Evolutionary conservation across 2,113 vertebrate species (phyloP).

Genomic region (Bambusicola thoracicus): DNA sequence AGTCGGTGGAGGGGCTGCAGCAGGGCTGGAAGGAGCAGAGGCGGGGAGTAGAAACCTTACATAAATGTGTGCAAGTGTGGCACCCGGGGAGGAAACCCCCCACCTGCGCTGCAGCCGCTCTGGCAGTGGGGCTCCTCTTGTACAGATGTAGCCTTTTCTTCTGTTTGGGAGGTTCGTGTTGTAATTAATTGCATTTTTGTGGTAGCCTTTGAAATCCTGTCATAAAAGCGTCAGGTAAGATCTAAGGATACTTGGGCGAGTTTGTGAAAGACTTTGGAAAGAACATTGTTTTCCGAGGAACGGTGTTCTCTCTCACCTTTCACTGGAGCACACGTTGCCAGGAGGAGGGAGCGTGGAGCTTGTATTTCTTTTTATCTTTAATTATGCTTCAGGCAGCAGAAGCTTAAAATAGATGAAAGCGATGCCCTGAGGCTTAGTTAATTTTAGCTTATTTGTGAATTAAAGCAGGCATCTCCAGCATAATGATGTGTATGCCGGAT

Average conservation of each 20-base stretch:
- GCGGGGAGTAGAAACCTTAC: fast-evolving
- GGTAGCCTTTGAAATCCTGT: background rate
- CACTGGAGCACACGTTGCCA: background rate
- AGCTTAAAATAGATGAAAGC: background rate
- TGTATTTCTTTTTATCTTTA: background rate
- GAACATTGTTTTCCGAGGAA: background rate
- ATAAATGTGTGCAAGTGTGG: background rate
- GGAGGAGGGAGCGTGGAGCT: background rate
- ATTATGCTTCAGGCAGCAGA: background rate
- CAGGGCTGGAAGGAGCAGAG: background rate
- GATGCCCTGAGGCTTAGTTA: background rate
- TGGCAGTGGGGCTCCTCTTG: background rate
- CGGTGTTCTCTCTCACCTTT: background rate
- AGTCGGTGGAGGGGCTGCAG: no score
- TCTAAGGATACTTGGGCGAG: background rate
- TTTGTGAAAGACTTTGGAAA: fast-evolving
- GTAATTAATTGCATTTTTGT: background rate
- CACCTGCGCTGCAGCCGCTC: background rate
- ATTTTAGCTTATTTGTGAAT: background rate
- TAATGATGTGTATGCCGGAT: fast-evolving
- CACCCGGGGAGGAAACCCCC: background rate
- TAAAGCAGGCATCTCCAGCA: fast-evolving
- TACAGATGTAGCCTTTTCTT: background rate
- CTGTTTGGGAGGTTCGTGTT: background rate
- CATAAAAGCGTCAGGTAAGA: fast-evolving